Evolutionary conservation across 1,140 invertebrate species (phyloP).

Genomic region (Drosophila obscura): DNA sequence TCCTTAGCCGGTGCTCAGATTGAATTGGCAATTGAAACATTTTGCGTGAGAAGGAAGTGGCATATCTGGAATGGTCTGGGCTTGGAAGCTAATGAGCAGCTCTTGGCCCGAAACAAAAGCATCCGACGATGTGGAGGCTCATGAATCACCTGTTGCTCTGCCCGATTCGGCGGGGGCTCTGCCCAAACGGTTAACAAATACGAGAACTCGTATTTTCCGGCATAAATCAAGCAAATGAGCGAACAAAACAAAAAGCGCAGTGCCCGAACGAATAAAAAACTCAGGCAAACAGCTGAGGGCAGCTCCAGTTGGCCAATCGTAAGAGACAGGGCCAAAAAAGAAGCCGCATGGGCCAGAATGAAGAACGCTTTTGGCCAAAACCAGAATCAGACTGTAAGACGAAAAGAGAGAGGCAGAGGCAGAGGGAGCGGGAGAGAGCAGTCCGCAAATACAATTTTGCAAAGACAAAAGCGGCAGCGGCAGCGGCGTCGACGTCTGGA

Average conservation of each 20-base stretch:
- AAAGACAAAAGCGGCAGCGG: slow-evolving; percentile 58
- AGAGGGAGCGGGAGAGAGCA: slow-evolving; percentile 51
- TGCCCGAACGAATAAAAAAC: slow-evolving; percentile 45
- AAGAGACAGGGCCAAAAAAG: slow-evolving; percentile 64
- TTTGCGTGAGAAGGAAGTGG: slow-evolving; percentile 10
- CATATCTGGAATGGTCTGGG: slow-evolving; percentile 3
- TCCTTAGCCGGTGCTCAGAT: slow-evolving; percentile 8
- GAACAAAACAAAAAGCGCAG: slow-evolving; percentile 73
- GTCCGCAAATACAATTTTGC: slow-evolving; percentile 59
- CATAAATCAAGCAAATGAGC: slow-evolving; percentile 71
- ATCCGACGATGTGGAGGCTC: slow-evolving; percentile 52
- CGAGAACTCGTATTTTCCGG: slow-evolving; percentile 51
- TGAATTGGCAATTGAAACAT: slow-evolving; percentile 34
- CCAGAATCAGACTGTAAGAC: slow-evolving; percentile 53
- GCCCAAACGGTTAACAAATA: slow-evolving; percentile 65
- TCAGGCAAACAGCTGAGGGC: slow-evolving; percentile 68
- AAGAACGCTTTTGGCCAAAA: slow-evolving; percentile 66
- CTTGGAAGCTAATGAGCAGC: slow-evolving; percentile 48
- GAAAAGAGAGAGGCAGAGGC: slow-evolving; percentile 23
- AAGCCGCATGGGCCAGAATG: slow-evolving; percentile 51
- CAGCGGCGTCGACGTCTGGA: slow-evolving; percentile 11
- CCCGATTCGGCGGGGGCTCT: slow-evolving; percentile 15
- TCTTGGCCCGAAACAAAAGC: slow-evolving; percentile 18
- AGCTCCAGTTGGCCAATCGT: slow-evolving; percentile 64
- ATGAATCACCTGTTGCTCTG: slow-evolving; percentile 75